phyloP scores from a whole-genome alignment of 2,888 invertebrate genomes.

The Camponotus fellah region DNA sequence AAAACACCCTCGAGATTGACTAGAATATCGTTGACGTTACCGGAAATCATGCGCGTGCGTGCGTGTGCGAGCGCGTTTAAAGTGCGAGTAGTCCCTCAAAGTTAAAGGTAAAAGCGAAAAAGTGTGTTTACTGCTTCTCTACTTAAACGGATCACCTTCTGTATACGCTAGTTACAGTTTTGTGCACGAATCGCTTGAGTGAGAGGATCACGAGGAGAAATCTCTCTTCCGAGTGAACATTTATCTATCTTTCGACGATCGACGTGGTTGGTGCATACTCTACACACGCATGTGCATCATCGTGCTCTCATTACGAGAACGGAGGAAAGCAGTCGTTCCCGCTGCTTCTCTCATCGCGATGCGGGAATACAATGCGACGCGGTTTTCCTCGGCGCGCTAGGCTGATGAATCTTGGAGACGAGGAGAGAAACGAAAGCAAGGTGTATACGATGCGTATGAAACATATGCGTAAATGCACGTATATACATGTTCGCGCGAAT shows the following conservation, averaged over 20 bases:
- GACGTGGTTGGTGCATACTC: slow-evolving; percentile 38
- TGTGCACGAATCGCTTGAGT: slow-evolving; percentile 35
- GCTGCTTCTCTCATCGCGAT: slow-evolving; percentile 14
- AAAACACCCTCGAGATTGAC: not conserved
- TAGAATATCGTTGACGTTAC: slow-evolving; percentile 12
- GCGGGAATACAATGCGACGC: slow-evolving; percentile 8
- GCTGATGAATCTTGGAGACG: slow-evolving; percentile 12
- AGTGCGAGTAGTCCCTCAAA: slow-evolving; percentile 32
- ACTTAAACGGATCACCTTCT: slow-evolving; percentile 28
- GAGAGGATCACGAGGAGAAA: slow-evolving; percentile 10
- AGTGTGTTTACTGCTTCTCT: slow-evolving; percentile 34
- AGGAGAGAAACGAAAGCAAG: slow-evolving; percentile 25
- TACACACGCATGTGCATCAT: slow-evolving; percentile 37
- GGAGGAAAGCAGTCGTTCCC: not conserved
- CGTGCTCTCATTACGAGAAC: slow-evolving; percentile 10
- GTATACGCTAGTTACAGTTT: slow-evolving; percentile 39
- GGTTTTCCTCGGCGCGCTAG: not conserved
- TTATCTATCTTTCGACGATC: slow-evolving; percentile 44
- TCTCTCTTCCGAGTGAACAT: slow-evolving; percentile 37
- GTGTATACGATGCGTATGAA: not conserved
- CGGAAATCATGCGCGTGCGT: slow-evolving; percentile 23
- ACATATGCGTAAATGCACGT: slow-evolving; percentile 21
- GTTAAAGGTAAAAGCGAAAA: slow-evolving; percentile 48
- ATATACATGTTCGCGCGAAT: slow-evolving; percentile 16
- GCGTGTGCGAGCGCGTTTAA: slow-evolving; percentile 16